phyloP scores from a whole-genome alignment of 2,797 vertebrate species.

The Anguilla pacifica region DNA sequence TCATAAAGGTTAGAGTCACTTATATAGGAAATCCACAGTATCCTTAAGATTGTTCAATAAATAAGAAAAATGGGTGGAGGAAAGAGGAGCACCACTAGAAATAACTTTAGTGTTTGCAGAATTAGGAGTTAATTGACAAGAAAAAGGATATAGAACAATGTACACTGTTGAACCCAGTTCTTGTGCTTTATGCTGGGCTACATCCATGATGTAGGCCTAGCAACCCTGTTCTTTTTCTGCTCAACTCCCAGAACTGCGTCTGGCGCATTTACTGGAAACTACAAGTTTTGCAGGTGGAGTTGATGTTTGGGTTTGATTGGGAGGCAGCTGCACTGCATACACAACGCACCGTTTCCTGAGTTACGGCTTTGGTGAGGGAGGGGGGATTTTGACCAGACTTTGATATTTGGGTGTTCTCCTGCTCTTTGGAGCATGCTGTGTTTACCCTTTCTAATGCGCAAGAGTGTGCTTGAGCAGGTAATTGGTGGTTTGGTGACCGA shows the following conservation, averaged over 20 bases:
- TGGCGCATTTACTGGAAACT: neutral
- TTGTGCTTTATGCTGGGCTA: neutral
- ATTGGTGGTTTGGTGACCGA: neutral
- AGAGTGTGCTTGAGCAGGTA: neutral
- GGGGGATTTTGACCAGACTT: constrained; percentile 7
- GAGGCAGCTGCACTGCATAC: neutral
- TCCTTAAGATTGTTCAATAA: neutral
- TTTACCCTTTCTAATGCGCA: neutral
- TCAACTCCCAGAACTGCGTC: neutral
- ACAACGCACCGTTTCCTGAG: neutral
- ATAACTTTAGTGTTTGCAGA: neutral
- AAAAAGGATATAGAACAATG: neutral
- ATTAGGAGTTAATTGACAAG: neutral
- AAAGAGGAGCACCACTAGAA: neutral
- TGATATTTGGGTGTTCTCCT: constrained; percentile 2
- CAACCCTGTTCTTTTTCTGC: neutral
- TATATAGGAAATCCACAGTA: neutral
- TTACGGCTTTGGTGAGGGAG: constrained; percentile 3
- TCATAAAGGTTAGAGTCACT: neutral
- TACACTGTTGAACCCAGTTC: neutral
- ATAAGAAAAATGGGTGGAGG: neutral
- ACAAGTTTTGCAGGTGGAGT: neutral
- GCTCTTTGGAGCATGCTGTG: neutral
- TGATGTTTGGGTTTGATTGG: neutral
- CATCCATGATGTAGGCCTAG: neutral